These are phyloP conservation scores for Phymastichus coffea DNA, from an alignment of 1,140 invertebrate species.

Conservation along the genomic window DNA sequence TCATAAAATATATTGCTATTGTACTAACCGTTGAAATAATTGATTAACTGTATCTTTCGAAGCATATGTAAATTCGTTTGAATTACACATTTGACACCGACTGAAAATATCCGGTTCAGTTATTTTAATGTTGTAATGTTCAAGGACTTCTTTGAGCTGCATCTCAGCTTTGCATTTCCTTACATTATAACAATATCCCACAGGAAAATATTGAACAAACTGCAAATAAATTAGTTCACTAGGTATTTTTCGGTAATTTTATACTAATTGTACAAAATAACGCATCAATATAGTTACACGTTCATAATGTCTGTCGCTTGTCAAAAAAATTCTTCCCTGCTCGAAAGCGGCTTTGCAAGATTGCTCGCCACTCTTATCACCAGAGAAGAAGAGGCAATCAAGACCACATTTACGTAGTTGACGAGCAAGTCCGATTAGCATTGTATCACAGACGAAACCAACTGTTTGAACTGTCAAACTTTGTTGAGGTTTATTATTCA, in stretches of 20 bases:
- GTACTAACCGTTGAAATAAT: constrained; percentile 39
- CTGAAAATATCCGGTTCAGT: constrained; percentile 65
- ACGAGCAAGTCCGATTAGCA: constrained; percentile 59
- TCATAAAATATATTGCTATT: neutral
- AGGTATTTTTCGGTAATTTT: neutral
- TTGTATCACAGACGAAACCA: constrained; percentile 59
- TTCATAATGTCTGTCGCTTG: constrained; percentile 54
- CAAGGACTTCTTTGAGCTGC: constrained; percentile 64
- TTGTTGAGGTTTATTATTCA: too few relatives aligned
- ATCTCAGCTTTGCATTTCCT: constrained; percentile 45
- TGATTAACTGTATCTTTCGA: constrained; percentile 52
- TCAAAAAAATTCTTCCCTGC: constrained; percentile 62
- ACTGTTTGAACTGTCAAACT: neutral
- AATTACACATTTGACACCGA: constrained; percentile 68
- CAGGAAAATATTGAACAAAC: constrained; percentile 54
- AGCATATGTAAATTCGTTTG: constrained; percentile 59
- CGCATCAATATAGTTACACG: constrained; percentile 39
- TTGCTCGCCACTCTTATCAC: constrained; percentile 54
- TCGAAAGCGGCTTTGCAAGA: constrained; percentile 55
- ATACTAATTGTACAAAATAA: neutral
- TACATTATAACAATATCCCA: constrained; percentile 59
- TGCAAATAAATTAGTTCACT: constrained; percentile 37
- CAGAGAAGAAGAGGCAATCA: constrained; percentile 61
- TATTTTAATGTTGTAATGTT: constrained; percentile 64
- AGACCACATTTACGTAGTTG: constrained; percentile 67